These are phyloP conservation scores for Heliothis virescens DNA, from an alignment of 1,140 invertebrate species.

Conservation along the genomic window DNA sequence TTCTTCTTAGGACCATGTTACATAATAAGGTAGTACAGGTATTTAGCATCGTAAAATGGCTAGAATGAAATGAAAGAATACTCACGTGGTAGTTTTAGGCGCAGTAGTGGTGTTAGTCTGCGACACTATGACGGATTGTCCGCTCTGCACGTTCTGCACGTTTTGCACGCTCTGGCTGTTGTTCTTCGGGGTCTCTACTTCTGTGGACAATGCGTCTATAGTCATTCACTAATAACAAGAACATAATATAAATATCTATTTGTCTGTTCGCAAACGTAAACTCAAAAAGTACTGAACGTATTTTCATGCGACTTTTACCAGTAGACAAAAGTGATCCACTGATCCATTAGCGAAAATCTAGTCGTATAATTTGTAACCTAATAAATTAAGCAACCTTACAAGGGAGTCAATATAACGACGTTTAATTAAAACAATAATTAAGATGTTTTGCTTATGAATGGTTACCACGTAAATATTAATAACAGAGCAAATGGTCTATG, in stretches of 20 bases:
- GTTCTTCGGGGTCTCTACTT: slow-evolving; percentile 56
- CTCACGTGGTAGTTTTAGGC: slow-evolving; percentile 66
- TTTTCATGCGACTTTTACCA: no score
- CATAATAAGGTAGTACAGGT: no score
- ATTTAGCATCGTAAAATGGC: no score
- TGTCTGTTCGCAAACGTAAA: no score
- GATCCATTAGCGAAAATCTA: no score
- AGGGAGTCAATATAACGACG: no score
- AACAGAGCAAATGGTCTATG: neutral
- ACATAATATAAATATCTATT: no score
- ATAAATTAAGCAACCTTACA: no score
- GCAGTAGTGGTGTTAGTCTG: slow-evolving; percentile 68
- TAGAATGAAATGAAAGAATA: slow-evolving; percentile 43
- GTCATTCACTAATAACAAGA: neutral
- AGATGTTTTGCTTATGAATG: neutral
- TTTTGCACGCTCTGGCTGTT: slow-evolving; percentile 55
- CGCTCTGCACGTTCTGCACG: slow-evolving; percentile 54
- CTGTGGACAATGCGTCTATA: slow-evolving; percentile 58
- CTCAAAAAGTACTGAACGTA: no score
- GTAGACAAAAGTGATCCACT: neutral
- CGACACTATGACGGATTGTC: slow-evolving; percentile 84
- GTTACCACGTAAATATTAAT: neutral
- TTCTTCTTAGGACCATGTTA: no score
- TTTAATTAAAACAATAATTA: no score
- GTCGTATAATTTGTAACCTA: no score